Conservation (phyloP, 2,113 vertebrate species). For the Lophochroa leadbeateri region DNA sequence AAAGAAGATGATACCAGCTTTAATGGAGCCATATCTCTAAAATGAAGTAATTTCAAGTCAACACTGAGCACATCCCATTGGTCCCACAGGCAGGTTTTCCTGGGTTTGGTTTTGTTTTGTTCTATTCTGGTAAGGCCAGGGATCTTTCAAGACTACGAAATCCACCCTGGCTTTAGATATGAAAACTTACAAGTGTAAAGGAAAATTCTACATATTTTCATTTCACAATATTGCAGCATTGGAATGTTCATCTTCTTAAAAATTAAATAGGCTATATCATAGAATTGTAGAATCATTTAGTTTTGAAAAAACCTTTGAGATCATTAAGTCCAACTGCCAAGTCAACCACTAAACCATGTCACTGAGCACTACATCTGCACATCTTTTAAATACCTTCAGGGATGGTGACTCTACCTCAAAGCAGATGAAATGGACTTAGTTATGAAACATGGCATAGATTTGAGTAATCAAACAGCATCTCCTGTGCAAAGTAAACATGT, state of each 20-base stretch:
- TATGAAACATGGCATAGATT: neutral
- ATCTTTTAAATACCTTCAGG: neutral
- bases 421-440: neutral
- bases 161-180: neutral
- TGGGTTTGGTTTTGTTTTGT: neutral
- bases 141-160: neutral
- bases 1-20: neutral
- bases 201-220: neutral
- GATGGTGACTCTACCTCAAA: neutral
- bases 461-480: neutral
- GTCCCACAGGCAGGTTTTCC: neutral
- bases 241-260: neutral
- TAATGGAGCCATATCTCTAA: neutral
- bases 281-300: neutral
- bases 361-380: neutral
- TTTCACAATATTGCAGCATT: neutral
- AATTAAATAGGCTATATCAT: neutral
- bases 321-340: rapidly evolving
- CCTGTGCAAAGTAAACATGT: neutral
- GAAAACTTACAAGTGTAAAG: neutral
- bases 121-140: neutral
- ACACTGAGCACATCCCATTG: neutral
- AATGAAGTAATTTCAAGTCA: neutral
- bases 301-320: neutral
- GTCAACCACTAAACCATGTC: neutral